These are phyloP conservation scores for Pollicipes pollicipes DNA, from an alignment of 1,140 invertebrate species.

Conservation along the genomic window DNA sequence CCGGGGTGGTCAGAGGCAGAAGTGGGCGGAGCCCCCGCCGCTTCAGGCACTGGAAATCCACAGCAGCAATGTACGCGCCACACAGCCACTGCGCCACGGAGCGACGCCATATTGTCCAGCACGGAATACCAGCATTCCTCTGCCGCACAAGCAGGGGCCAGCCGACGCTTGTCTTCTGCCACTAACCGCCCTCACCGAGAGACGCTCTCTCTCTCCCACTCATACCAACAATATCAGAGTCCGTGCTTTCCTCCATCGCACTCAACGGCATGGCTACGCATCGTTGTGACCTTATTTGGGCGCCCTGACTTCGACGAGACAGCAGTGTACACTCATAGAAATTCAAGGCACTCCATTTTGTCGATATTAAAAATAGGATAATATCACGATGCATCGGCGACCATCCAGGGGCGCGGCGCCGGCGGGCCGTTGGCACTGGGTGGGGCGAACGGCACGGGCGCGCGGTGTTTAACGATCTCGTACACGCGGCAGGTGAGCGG, in stretches of 20 bases:
- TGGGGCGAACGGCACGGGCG: background rate
- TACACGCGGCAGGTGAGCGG: background rate
- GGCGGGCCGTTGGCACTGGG: no score
- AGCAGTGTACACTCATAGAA: background rate
- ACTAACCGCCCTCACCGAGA: background rate
- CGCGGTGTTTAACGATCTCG: background rate
- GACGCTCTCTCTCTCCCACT: background rate
- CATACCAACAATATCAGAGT: background rate
- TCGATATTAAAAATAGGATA: background rate
- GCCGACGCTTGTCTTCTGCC: background rate
- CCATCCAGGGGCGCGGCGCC: no score
- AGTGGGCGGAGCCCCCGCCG: no score
- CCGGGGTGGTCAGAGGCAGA: no score
- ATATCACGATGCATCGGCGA: background rate
- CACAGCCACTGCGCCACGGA: background rate
- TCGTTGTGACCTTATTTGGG: background rate
- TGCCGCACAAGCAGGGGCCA: background rate
- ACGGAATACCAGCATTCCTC: no score
- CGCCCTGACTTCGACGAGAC: constrained; percentile 1
- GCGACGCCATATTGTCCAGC: background rate
- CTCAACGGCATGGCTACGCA: background rate
- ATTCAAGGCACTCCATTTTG: background rate
- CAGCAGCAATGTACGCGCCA: background rate
- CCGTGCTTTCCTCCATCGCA: background rate
- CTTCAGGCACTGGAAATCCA: no score